phyloP scores from a whole-genome alignment of 2,888 invertebrate species.

The Hypomecis punctinalis region DNA sequence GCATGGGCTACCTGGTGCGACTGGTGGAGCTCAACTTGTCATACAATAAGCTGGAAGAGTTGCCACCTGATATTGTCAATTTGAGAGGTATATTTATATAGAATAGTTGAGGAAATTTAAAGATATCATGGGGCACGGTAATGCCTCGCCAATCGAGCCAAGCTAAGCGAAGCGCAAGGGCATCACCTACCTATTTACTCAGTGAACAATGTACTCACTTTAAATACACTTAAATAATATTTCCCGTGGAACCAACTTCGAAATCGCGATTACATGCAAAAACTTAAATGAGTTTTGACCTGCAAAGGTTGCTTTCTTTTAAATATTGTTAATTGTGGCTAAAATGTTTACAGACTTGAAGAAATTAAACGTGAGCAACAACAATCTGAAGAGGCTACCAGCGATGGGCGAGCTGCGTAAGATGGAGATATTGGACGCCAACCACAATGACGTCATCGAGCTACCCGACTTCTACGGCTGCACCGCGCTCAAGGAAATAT shows the following conservation, averaged over 20 bases:
- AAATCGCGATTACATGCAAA: too few relatives aligned
- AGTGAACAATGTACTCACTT: too few relatives aligned
- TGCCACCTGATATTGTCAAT: slow-evolving; percentile 93
- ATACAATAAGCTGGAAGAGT: slow-evolving; percentile 89
- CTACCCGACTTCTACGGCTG: slow-evolving; percentile 93
- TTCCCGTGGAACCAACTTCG: not conserved
- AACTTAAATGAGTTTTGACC: too few relatives aligned
- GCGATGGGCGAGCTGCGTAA: slow-evolving; percentile 90
- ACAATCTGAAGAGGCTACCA: slow-evolving; percentile 87
- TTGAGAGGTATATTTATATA: slow-evolving; percentile 90
- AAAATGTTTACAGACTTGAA: slow-evolving; percentile 83
- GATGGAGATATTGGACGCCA: slow-evolving; percentile 90
- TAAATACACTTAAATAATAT: too few relatives aligned
- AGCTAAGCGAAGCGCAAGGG: too few relatives aligned
- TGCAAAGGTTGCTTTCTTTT: not conserved
- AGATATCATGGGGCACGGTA: too few relatives aligned
- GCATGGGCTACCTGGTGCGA: slow-evolving; percentile 93
- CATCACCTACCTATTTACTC: too few relatives aligned
- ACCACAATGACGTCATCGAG: slow-evolving; percentile 91
- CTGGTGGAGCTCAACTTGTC: slow-evolving; percentile 90
- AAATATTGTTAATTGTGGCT: not conserved
- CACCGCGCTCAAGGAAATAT: slow-evolving; percentile 90
- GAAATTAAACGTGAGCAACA: slow-evolving; percentile 90
- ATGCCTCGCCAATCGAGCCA: too few relatives aligned
- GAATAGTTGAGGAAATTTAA: too few relatives aligned